phyloP scores from a whole-genome alignment of 2,113 vertebrate genomes.

The Gorsachius goisagi region DNA sequence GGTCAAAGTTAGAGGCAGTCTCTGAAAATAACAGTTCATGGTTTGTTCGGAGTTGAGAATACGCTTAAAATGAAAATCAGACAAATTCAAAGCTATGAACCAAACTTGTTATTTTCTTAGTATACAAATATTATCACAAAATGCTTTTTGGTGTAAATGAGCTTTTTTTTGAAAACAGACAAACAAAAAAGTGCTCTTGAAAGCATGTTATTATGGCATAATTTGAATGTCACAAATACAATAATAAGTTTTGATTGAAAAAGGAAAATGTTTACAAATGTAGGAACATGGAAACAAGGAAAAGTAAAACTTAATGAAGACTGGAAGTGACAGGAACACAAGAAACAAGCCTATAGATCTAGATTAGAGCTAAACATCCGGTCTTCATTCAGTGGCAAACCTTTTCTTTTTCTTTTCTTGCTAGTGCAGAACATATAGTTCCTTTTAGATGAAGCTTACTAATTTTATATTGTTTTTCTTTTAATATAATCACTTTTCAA shows the following conservation, averaged over 20 bases:
- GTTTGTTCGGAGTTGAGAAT: neutral
- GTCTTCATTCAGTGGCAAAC: neutral
- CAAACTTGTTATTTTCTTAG: neutral
- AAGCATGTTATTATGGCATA: neutral
- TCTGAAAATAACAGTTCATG: neutral
- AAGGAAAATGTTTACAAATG: neutral
- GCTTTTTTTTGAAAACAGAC: neutral
- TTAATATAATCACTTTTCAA: neutral
- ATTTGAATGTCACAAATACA: neutral
- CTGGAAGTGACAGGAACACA: neutral
- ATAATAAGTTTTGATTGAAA: neutral
- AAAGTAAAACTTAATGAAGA: neutral
- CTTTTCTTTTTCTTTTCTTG: neutral
- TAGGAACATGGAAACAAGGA: neutral
- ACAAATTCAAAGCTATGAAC: neutral
- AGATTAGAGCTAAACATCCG: neutral
- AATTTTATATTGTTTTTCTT: neutral
- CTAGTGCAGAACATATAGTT: neutral
- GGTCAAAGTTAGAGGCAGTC: neutral
- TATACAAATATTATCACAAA: neutral
- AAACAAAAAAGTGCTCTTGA: neutral
- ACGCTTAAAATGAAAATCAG: rapidly evolving
- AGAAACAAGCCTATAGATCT: neutral
- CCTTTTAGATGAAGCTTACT: neutral
- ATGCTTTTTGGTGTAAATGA: neutral